These are phyloP conservation scores for Dasyornis broadbenti DNA, from an alignment of 2,113 vertebrate genomes.

Conservation along the genomic window DNA sequence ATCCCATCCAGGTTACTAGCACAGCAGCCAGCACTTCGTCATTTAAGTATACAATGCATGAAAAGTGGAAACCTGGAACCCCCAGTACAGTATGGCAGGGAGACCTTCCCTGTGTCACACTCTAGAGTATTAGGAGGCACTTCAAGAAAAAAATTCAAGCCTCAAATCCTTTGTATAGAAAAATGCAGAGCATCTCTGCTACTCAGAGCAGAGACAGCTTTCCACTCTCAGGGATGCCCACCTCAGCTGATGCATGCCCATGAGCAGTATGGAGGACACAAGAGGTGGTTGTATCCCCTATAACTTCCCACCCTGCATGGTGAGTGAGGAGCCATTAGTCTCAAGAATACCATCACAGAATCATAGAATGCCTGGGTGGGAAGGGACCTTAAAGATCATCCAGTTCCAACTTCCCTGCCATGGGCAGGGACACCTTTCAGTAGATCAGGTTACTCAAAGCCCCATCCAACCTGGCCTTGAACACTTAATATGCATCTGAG, in stretches of 20 bases:
- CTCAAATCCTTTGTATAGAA: background rate
- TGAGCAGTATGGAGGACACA: fast-evolving
- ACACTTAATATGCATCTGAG: background rate
- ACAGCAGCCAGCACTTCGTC: background rate
- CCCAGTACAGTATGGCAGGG: background rate
- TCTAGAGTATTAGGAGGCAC: background rate
- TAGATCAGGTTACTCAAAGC: background rate
- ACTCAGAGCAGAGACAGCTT: background rate
- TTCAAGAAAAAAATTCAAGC: background rate
- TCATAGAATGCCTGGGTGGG: background rate
- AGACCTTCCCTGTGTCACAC: background rate
- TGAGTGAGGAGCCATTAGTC: background rate
- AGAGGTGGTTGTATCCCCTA: background rate
- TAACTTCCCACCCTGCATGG: background rate
- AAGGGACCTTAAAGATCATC: background rate
- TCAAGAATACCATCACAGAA: background rate
- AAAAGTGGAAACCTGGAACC: background rate
- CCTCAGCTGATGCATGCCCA: background rate
- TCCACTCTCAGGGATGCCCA: background rate
- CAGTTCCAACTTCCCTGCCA: fast-evolving
- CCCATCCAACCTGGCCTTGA: background rate
- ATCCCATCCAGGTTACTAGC: background rate
- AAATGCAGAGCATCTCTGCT: fast-evolving
- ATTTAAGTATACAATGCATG: background rate
- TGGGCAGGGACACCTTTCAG: background rate